These are phyloP conservation scores for Anthonomus grandis DNA, from an alignment of 1,140 invertebrate genomes.

Conservation along the genomic window DNA sequence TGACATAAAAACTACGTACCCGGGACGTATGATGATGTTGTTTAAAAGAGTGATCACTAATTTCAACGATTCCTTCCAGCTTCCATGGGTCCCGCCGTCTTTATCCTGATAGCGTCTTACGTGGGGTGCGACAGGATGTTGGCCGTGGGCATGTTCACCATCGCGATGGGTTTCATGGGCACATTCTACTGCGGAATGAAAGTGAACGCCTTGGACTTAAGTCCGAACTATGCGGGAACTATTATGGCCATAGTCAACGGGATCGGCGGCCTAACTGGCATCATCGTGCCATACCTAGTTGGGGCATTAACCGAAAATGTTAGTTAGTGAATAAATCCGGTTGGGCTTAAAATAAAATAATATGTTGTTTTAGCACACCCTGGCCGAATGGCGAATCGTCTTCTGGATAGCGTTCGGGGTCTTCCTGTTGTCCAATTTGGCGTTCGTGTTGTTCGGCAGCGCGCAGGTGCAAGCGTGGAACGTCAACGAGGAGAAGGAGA, in stretches of 20 bases:
- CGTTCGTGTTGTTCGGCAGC: conserved; percentile 69
- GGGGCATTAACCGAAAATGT: conserved; percentile 51
- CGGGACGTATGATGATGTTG: too few species aligned
- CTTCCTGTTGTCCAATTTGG: conserved; percentile 66
- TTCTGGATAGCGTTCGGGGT: conserved; percentile 77
- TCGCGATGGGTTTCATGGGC: conserved; percentile 73
- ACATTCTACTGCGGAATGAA: conserved; percentile 74
- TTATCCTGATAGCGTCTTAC: conserved; percentile 77
- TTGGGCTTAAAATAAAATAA: not conserved
- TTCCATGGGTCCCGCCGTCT: conserved; percentile 70
- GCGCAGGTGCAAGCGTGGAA: conserved; percentile 61
- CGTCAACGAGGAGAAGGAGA: conserved; percentile 18
- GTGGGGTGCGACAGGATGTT: conserved; percentile 66
- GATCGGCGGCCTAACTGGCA: conserved; percentile 76
- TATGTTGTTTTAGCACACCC: conserved; percentile 58
- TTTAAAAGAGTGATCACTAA: too few species aligned
- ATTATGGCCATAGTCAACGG: conserved; percentile 83
- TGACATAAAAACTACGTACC: too few species aligned
- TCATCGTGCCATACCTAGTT: conserved; percentile 73
- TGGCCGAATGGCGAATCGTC: conserved; percentile 73
- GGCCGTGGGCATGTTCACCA: conserved; percentile 64
- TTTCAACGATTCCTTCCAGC: too few species aligned
- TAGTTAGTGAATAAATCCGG: conserved; percentile 13
- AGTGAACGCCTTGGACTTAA: conserved; percentile 78
- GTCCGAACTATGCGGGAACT: conserved; percentile 77